A percentile compares a stretch with the other conserved stretches of the same genome.
Conservation (phyloP, 2,113 vertebrate genomes). For the Microcebus ravelobensis region DNA sequence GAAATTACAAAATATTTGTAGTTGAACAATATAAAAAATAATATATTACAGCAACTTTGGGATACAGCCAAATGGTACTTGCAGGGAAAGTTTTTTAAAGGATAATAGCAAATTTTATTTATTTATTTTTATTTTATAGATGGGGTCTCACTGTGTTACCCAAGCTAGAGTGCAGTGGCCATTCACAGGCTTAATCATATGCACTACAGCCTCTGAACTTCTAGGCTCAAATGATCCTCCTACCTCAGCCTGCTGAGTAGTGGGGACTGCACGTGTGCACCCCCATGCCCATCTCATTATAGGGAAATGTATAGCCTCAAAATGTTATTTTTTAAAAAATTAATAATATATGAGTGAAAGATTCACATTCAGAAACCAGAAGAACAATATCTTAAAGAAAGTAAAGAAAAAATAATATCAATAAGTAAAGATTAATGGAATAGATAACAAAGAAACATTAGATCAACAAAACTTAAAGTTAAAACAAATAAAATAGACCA, state of each 20-base stretch:
- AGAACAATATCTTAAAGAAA: background rate
- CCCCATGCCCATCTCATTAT: background rate
- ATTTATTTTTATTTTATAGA: background rate
- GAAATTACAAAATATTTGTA: constrained; percentile 3
- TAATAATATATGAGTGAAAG: background rate
- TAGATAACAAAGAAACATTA: background rate
- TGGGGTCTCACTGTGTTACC: no score
- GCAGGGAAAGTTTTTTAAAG: background rate
- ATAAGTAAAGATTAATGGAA: background rate
- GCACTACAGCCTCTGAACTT: no score
- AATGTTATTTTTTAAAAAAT: background rate
- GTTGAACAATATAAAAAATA: background rate
- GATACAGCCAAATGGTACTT: background rate
- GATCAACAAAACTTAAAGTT: background rate
- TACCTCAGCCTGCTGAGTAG: no score
- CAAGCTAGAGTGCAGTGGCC: no score
- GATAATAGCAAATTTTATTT: background rate
- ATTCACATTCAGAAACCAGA: background rate
- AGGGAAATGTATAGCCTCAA: background rate
- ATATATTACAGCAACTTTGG: background rate
- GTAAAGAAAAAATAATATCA: background rate
- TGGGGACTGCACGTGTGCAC: background rate
- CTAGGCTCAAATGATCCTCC: no score
- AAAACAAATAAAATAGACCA: background rate
- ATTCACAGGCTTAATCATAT: no score